Evolutionary conservation across 2,888 invertebrate species (phyloP), one percentile per base, ranked within the genome.

Genomic region (Megamerina dolium): DNA sequence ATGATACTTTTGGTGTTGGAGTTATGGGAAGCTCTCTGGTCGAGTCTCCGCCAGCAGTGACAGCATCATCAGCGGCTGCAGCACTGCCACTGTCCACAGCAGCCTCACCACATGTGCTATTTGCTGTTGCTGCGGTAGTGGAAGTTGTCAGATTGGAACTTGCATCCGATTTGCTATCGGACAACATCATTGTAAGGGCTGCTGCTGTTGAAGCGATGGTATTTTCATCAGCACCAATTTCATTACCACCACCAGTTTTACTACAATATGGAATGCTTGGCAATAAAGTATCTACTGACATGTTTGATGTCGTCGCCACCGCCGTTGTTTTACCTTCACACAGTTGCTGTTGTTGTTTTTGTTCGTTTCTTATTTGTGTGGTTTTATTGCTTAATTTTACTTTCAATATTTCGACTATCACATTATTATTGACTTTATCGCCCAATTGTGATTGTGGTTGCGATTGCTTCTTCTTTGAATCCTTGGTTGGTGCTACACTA

Each of bases 381-480:
- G 12, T 40, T 26, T 38, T 41, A 31, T 42, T 43, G 29, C 20
- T 47, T 38, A 44, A 13, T 37, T 47, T 52, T 23, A 48, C 30
- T 37, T 47, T 52, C 20, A 41, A 31, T 18, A 37, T 20, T 20
- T 56, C 50, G 2, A 49, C 43, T 18, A 53, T 43, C 10, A 39
- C 49, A 41, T 54, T 57, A 27, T 54, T 50, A 35, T 48, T 48
- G 37, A 41, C 38, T 35, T 38, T 41, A 20, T 45, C 42, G 19
- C 16, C 29, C 10, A 38, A 19, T n/a, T 23, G 23, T 23, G 23
- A 6, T n/a, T n/a, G n/a, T n/a, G n/a, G n/a, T n/a, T n/a, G n/a
- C 5, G 31, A n/a, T 8, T 14, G 8, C 5, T 9, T n/a, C n/a
- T 33, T 37, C 40, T n/a, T 17, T 21, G 19, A 16, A 19, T 33